A percentile compares a stretch with the other conserved stretches of the same genome.
phyloP scores from a whole-genome alignment of 2,113 vertebrate species.

The Myrmecobius fasciatus region DNA sequence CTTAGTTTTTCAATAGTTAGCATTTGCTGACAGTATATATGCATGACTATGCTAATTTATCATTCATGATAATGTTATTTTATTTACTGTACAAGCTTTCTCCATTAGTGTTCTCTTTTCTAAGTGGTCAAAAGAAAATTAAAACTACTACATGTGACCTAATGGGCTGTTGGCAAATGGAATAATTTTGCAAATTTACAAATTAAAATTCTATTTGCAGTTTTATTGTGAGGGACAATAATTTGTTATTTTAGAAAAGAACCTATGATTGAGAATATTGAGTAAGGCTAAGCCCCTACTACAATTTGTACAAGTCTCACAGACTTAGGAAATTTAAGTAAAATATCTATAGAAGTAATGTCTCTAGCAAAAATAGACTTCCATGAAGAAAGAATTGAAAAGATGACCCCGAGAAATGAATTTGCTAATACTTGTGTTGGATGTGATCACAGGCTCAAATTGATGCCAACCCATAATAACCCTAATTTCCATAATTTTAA shows the following conservation, averaged over 20 bases:
- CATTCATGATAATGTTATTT: not conserved
- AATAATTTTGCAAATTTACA: not conserved
- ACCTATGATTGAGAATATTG: not conserved
- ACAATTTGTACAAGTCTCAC: not conserved
- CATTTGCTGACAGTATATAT: not conserved
- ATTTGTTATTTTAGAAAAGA: not conserved
- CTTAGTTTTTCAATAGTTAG: constrained; percentile 21
- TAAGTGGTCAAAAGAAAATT: not conserved
- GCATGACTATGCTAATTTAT: not conserved
- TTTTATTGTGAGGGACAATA: not conserved
- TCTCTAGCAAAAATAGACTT: constrained; percentile 43
- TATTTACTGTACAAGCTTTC: constrained; percentile 21
- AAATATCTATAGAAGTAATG: not conserved
- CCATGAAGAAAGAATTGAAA: not conserved
- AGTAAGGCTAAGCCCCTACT: not conserved
- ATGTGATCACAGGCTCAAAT: not conserved
- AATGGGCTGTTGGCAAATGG: not conserved
- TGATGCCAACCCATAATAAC: not conserved
- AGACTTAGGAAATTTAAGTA: not conserved
- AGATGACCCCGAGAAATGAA: not conserved
- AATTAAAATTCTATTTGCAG: not conserved
- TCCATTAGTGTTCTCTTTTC: not conserved
- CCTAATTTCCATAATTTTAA: constrained; percentile 22
- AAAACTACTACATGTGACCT: not conserved
- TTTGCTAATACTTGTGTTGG: constrained; percentile 1